phyloP scores from a whole-genome alignment of 2,888 invertebrate genomes.

The Meganola albula region DNA sequence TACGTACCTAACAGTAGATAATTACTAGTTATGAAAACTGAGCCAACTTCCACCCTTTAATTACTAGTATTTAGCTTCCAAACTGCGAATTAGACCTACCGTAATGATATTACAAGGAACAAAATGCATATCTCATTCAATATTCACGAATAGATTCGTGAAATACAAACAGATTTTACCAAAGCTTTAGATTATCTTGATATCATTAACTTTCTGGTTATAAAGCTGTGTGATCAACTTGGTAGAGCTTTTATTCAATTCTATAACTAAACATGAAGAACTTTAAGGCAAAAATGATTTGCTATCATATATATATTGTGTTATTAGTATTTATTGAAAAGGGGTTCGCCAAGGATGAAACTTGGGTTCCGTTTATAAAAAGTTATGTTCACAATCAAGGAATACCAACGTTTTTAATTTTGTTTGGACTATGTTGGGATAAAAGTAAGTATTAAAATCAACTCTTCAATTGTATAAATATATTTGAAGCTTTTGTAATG shows the following conservation, averaged over 20 bases:
- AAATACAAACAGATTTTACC: background rate
- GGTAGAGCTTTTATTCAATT: background rate
- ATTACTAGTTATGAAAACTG: too few relatives aligned
- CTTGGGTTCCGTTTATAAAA: constrained; percentile 36
- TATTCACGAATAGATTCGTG: constrained; percentile 4
- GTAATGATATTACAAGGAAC: too few relatives aligned
- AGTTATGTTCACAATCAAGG: constrained; percentile 45
- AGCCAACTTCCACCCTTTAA: too few relatives aligned
- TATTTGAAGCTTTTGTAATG: background rate
- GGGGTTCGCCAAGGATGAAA: constrained; percentile 23
- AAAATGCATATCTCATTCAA: constrained; percentile 12
- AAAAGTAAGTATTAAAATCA: constrained; percentile 47
- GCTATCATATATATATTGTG: constrained; percentile 6
- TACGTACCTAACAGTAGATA: too few relatives aligned
- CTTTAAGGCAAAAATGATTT: constrained; percentile 10
- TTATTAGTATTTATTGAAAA: constrained; percentile 10
- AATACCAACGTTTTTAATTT: constrained; percentile 41
- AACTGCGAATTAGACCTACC: too few relatives aligned
- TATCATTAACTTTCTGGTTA: constrained; percentile 5
- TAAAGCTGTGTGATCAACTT: constrained; percentile 1
- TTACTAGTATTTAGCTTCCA: too few relatives aligned
- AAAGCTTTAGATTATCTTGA: constrained; percentile 13
- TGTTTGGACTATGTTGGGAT: constrained; percentile 42
- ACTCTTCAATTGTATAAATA: too few relatives aligned
- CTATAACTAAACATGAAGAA: too few relatives aligned